phyloP scores from a whole-genome alignment of 2,888 invertebrate genomes.

The Melipona beecheii region DNA sequence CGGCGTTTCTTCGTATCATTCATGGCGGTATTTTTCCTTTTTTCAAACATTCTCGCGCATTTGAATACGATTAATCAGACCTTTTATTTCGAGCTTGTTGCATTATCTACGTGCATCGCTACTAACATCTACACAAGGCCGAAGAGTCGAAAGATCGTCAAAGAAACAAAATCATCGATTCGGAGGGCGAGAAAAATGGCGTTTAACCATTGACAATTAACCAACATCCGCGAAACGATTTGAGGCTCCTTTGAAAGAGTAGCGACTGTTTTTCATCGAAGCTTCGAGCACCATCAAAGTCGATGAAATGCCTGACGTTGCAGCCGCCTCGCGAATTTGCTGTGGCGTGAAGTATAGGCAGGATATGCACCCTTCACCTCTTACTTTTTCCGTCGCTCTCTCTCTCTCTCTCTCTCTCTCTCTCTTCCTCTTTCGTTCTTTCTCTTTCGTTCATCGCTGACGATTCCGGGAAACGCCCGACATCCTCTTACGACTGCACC shows the following conservation, averaged over 20 bases:
- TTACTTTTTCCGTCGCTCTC: constrained; percentile 41
- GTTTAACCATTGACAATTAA: constrained; percentile 26
- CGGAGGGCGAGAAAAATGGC: background rate
- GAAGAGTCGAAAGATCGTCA: background rate
- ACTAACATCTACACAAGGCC: too few species aligned
- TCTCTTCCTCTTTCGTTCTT: constrained; percentile 35
- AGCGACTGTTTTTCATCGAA: constrained; percentile 60
- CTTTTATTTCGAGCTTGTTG: constrained; percentile 2
- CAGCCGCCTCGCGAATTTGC: constrained; percentile 75
- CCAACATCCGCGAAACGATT: constrained; percentile 23
- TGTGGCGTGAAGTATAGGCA: constrained; percentile 75
- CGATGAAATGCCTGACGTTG: constrained; percentile 79
- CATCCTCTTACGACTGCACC: constrained; percentile 55
- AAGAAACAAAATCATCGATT: background rate
- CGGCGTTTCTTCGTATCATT: constrained; percentile 48
- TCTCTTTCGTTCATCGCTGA: constrained; percentile 69
- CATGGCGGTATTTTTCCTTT: constrained; percentile 18
- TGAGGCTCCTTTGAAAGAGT: constrained; percentile 28
- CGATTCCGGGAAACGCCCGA: constrained; percentile 65
- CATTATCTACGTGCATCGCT: background rate
- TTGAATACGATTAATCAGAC: constrained; percentile 38
- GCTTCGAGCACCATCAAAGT: constrained; percentile 73
- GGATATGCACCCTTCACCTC: constrained; percentile 62
- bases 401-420: background rate
- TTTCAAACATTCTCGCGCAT: constrained; percentile 26